A percentile compares a stretch with the other conserved stretches of the same genome.
These are phyloP conservation scores for Amia ocellicauda DNA, from an alignment of 2,113 vertebrate species.

Conservation along the genomic window DNA sequence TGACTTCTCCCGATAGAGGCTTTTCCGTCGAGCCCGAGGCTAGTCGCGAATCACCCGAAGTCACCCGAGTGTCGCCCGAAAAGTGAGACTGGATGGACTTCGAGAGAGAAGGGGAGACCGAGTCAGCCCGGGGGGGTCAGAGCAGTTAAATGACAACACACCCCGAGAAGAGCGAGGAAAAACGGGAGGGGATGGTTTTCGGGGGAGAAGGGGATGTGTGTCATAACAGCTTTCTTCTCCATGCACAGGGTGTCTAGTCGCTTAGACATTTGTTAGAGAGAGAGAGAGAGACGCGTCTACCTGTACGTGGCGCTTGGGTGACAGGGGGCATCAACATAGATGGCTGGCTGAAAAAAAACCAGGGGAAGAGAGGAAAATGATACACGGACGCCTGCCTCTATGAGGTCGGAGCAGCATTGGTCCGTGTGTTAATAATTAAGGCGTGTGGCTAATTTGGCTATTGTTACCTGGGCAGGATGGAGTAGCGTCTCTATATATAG, in stretches of 20 bases:
- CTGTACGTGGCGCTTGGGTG: conserved; percentile 39
- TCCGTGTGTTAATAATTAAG: no score
- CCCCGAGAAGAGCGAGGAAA: background rate
- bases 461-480: no score
- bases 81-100: conserved; percentile 1
- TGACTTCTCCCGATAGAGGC: conserved; percentile 19
- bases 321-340: conserved; percentile 35
- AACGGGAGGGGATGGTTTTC: conserved; percentile 15
- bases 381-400: no score
- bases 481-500: no score
- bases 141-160: conserved; percentile 7
- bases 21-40: conserved; percentile 12
- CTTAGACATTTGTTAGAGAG: background rate
- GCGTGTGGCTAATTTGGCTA: no score
- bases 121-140: background rate
- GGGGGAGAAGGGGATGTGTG: conserved; percentile 5
- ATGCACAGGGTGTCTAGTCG: background rate
- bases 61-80: background rate
- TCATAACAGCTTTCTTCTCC: conserved; percentile 15
- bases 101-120: background rate
- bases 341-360: conserved; percentile 14
- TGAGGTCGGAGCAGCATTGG: no score
- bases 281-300: conserved; percentile 26
- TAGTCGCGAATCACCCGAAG: conserved; percentile 1
- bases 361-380: conserved; percentile 32